Conservation (phyloP, 1,140 invertebrate genomes). For the Riptortus pedestris region DNA sequence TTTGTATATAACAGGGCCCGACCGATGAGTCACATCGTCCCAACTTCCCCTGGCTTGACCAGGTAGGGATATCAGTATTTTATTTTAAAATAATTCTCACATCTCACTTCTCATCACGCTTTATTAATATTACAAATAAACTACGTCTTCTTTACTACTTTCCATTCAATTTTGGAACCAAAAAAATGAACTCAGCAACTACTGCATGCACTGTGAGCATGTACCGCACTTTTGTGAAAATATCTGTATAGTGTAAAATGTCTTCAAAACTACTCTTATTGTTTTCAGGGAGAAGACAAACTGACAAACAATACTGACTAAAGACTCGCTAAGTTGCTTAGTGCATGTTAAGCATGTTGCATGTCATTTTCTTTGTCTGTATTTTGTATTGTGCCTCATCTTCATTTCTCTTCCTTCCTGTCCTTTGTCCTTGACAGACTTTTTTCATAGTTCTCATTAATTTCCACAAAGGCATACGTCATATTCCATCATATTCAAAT, state of each 20-base stretch:
- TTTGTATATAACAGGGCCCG: slow-evolving; percentile 31
- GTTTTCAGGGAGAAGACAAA: neutral
- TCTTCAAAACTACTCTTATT: neutral
- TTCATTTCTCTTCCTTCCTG: no score
- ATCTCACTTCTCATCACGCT: slow-evolving; percentile 23
- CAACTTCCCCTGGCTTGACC: slow-evolving; percentile 33
- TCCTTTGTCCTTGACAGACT: no score
- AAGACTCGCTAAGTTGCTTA: neutral
- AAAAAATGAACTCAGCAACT: neutral
- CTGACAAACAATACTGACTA: neutral
- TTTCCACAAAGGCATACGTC: no score
- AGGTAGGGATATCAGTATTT: slow-evolving; percentile 31
- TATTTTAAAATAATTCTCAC: slow-evolving; percentile 23
- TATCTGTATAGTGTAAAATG: neutral
- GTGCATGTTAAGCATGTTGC: neutral
- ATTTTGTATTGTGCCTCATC: neutral
- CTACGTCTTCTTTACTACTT: neutral
- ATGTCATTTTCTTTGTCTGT: neutral
- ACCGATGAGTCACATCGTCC: slow-evolving; percentile 31
- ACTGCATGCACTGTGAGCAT: slow-evolving; percentile 8
- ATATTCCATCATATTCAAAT: no score
- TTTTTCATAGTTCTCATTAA: no score
- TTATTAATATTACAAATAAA: slow-evolving; percentile 11
- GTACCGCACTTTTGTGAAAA: neutral
- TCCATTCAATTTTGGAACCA: neutral